Base-by-base conservation (phyloP, 2,888 invertebrate genomes). In the Heterodera filipjevi region DNA sequence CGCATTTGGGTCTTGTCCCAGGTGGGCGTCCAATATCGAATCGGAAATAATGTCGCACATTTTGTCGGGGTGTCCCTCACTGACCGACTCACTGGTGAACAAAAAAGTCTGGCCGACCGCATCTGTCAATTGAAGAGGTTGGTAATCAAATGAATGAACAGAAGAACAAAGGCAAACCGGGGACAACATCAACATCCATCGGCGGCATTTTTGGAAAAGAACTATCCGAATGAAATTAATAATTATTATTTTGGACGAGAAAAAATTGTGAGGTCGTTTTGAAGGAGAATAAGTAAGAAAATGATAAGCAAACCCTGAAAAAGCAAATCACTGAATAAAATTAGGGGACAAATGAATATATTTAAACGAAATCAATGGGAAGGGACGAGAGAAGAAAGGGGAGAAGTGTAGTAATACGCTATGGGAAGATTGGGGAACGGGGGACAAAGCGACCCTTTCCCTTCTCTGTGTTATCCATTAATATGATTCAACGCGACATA, bases 1-100 rank as follows among this genome's bases (percentile, higher is more conserved):
- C 35, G 90, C 90, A 81, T 90, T 83, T 12, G 89, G 90, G 78
- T 89, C 89, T 74, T 86, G 83, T 1, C 81, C 83, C 35, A 90
- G 85, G 78, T 89, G 87, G 87, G 96, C 95, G 90, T 96, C 96
- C 88, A 96, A 92, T 88, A 96, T 94, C 87, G 96, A 95, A 91
- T 96, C 88, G 44, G 85, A 83, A 53, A 83, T 85, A 75, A 81
- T 81, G 73, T 81, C 81, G 66, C 81, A 81, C 81, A 81, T 81
- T 64, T 81, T 81, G 74, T 81, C 81, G 35, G 81, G 81, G 73
- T 81, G 81, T 22, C 81, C 81, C 81, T 81, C 81, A 16, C 81
- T 77, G 16, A 81, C 81, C 30, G 81, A 81, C 49, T 81, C 81
- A 66, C 81, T 81, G 30, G 81, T 81, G 77, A 81, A 81, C 8